Evolutionary conservation across 2,888 invertebrate genomes (phyloP).

Genomic region (Diaperis boleti): DNA sequence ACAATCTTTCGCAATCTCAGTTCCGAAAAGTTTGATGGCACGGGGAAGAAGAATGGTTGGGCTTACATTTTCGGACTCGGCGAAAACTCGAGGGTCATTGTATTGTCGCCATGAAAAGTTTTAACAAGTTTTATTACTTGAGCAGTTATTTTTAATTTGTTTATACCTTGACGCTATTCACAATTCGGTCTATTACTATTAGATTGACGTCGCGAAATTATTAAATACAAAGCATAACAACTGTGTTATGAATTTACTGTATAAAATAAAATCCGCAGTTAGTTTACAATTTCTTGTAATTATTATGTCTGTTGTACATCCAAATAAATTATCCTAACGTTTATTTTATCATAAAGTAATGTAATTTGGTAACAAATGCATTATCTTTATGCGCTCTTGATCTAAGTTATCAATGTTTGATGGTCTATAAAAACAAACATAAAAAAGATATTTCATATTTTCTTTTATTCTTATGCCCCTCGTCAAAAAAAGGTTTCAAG

Average conservation of each 20-base stretch:
- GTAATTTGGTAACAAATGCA: constrained; percentile 32
- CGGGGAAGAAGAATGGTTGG: constrained; percentile 60
- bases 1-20: constrained; percentile 66
- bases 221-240: too few relatives aligned
- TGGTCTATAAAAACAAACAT: constrained; percentile 24
- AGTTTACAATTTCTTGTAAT: too few relatives aligned
- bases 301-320: too few relatives aligned
- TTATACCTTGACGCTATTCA: too few relatives aligned
- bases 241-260: too few relatives aligned
- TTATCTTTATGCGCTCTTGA: constrained; percentile 18
- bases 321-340: too few relatives aligned
- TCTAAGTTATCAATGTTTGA: constrained; percentile 33
- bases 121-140: constrained; percentile 50
- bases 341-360: constrained; percentile 20
- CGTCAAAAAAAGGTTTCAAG: constrained; percentile 27
- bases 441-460: constrained; percentile 29
- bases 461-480: constrained; percentile 27
- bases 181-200: too few relatives aligned
- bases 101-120: constrained; percentile 51
- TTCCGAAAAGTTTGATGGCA: constrained; percentile 64
- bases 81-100: constrained; percentile 55
- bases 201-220: too few relatives aligned
- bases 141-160: constrained; percentile 50
- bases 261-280: too few relatives aligned
- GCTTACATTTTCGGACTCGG: constrained; percentile 58